These are phyloP conservation scores for Daboia siamensis DNA, from an alignment of 2,113 vertebrate species.

Conservation along the genomic window DNA sequence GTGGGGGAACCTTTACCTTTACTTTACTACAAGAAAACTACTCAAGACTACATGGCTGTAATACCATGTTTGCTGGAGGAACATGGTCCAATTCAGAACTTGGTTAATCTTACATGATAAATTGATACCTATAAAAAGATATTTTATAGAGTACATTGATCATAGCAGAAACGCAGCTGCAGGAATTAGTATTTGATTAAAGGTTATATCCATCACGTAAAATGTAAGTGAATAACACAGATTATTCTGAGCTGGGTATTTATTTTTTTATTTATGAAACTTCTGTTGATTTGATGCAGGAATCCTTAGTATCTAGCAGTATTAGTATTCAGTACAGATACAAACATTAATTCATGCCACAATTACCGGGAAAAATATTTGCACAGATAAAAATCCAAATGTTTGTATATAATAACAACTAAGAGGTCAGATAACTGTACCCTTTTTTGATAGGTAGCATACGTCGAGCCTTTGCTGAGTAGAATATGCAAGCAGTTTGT, in stretches of 20 bases:
- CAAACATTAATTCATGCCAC: not conserved
- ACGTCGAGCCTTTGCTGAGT: constrained; percentile 61
- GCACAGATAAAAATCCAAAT: not conserved
- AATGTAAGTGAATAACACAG: not conserved
- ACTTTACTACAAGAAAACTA: not conserved
- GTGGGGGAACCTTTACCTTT: too few species aligned
- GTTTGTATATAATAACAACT: not conserved
- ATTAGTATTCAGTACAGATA: not conserved
- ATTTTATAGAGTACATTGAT: not conserved
- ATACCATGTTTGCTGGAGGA: not conserved
- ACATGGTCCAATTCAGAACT: not conserved
- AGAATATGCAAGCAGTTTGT: constrained; percentile 34
- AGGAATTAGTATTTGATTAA: not conserved
- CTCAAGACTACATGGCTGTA: not conserved
- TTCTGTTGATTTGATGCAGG: not conserved
- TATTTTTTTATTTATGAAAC: not conserved
- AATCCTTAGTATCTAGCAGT: not conserved
- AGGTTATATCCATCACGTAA: not conserved
- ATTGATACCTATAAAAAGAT: not conserved
- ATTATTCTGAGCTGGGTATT: not conserved
- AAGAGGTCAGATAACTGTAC: constrained; percentile 20
- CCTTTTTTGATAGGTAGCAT: constrained; percentile 45
- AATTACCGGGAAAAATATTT: not conserved
- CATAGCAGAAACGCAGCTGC: not conserved
- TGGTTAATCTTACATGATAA: not conserved